A percentile compares a stretch with the other conserved stretches of the same genome.
Evolutionary conservation across 2,888 invertebrate genomes (phyloP).

Genomic region (Pomacea canaliculata): DNA sequence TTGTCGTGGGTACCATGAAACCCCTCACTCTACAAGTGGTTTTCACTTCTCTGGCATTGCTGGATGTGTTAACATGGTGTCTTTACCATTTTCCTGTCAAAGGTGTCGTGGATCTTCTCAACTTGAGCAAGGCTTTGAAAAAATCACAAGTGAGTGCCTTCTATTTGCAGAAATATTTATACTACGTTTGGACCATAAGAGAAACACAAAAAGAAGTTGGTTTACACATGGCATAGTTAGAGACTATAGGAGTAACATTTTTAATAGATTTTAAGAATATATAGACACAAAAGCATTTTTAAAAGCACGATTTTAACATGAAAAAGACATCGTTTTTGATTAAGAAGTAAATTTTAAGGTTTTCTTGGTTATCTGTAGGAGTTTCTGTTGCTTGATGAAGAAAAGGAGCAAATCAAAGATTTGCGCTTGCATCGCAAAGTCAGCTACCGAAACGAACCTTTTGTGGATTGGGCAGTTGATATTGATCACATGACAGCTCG

Average conservation of each 20-base stretch:
- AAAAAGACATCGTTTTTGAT: too few relatives aligned
- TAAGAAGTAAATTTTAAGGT: background rate
- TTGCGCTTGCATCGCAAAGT: slow-evolving; percentile 31
- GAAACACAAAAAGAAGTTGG: too few relatives aligned
- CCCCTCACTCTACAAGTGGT: slow-evolving; percentile 76
- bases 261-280: too few relatives aligned
- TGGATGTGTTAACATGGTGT: slow-evolving; percentile 31
- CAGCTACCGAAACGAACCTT: slow-evolving; percentile 30
- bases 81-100: slow-evolving; percentile 32
- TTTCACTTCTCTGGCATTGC: slow-evolving; percentile 34
- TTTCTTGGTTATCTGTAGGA: slow-evolving; percentile 23
- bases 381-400: slow-evolving; percentile 40
- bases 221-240: too few relatives aligned
- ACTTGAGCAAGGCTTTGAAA: slow-evolving; percentile 26
- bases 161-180: background rate
- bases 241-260: too few relatives aligned
- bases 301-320: too few relatives aligned
- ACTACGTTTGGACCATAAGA: too few relatives aligned
- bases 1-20: slow-evolving; percentile 79
- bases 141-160: slow-evolving; percentile 33
- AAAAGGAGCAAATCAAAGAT: slow-evolving; percentile 38
- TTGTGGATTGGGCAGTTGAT: slow-evolving; percentile 34
- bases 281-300: too few relatives aligned
- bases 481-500: slow-evolving; percentile 41
- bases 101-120: slow-evolving; percentile 27